Conservation (phyloP, 2,888 invertebrate genomes). For the Drosophila picticornis region DNA sequence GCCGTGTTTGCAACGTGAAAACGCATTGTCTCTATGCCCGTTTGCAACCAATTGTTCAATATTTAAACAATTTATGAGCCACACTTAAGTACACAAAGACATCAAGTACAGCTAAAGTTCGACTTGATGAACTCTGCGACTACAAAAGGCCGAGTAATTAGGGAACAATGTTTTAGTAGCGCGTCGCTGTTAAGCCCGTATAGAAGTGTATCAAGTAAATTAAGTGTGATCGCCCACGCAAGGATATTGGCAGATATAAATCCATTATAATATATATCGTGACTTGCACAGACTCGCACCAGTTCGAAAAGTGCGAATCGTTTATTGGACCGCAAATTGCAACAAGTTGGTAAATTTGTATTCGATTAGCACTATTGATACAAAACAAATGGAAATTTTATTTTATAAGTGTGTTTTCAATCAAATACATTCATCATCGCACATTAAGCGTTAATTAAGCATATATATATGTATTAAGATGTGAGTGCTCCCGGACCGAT, state of each 20-base stretch:
- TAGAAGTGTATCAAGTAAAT: slow-evolving; percentile 9
- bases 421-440: slow-evolving; percentile 24
- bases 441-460: slow-evolving; percentile 26
- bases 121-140: slow-evolving; percentile 22
- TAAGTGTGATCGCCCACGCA: slow-evolving; percentile 16
- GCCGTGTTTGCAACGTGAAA: slow-evolving; percentile 52
- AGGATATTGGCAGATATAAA: slow-evolving; percentile 35
- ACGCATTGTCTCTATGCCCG: slow-evolving; percentile 58
- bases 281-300: slow-evolving; percentile 49
- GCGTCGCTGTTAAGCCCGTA: slow-evolving; percentile 17
- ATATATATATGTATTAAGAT: slow-evolving; percentile 3
- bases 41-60: slow-evolving; percentile 68
- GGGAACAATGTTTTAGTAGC: slow-evolving; percentile 62
- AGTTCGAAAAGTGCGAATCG: slow-evolving; percentile 30
- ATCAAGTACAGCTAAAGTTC: slow-evolving; percentile 40
- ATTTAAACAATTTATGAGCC: slow-evolving; percentile 77
- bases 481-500: slow-evolving; percentile 31
- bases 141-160: slow-evolving; percentile 73
- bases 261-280: slow-evolving; percentile 17
- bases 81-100: slow-evolving; percentile 33
- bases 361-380: slow-evolving; percentile 55
- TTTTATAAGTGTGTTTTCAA: slow-evolving; percentile 19
- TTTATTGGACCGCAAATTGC: slow-evolving; percentile 40
- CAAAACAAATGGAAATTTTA: slow-evolving; percentile 11
- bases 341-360: slow-evolving; percentile 68